These are phyloP conservation scores for Macrobrachium nipponense DNA, from an alignment of 1,140 invertebrate genomes.

Conservation along the genomic window DNA sequence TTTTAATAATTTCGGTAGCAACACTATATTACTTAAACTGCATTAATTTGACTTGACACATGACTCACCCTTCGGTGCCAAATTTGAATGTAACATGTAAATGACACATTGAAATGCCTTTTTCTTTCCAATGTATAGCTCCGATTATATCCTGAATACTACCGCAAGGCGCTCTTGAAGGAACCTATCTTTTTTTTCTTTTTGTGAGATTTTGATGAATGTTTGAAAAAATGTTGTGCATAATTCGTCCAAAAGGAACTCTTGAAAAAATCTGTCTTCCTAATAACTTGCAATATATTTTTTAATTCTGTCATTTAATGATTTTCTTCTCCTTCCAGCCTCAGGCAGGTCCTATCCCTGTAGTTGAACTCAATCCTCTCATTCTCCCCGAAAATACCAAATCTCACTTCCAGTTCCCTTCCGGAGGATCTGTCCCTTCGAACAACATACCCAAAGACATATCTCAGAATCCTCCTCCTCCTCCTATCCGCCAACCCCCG, in stretches of 20 bases:
- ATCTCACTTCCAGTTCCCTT: conserved; percentile 42
- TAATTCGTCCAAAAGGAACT: not conserved
- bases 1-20: too few relatives aligned
- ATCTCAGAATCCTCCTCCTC: not conserved
- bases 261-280: not conserved
- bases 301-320: conserved; percentile 23
- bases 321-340: conserved; percentile 48
- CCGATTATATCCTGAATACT: too few relatives aligned
- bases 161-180: too few relatives aligned
- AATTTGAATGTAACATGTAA: too few relatives aligned
- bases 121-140: too few relatives aligned
- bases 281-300: not conserved
- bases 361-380: conserved; percentile 18
- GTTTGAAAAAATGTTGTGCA: not conserved
- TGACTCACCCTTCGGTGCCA: too few relatives aligned
- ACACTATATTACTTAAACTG: too few relatives aligned
- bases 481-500: not conserved
- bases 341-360: conserved; percentile 14
- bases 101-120: too few relatives aligned
- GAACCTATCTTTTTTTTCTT: too few relatives aligned
- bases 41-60: too few relatives aligned
- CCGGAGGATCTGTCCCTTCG: not conserved
- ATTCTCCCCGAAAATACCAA: conserved; percentile 40
- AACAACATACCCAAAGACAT: not conserved
- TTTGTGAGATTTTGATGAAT: too few relatives aligned